Conservation (phyloP, 2,888 invertebrate species). For the Axea sp. region DNA sequence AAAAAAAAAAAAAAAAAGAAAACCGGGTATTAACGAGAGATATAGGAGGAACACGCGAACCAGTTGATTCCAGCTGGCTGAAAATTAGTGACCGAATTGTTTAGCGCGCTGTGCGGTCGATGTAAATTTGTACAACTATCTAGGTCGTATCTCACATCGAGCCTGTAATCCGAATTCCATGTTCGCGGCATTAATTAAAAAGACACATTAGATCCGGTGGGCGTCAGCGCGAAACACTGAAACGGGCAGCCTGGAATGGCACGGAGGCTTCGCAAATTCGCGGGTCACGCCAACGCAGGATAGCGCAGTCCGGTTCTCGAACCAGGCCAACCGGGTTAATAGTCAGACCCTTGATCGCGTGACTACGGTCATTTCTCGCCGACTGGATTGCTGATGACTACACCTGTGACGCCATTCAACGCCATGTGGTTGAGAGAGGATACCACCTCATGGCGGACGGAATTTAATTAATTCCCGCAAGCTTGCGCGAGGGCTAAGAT, state of each 20-base stretch:
- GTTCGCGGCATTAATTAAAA: conserved; percentile 52
- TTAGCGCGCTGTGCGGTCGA: conserved; percentile 32
- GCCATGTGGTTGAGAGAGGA: conserved; percentile 54
- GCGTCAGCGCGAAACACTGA: conserved; percentile 7
- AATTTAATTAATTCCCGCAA: conserved; percentile 63
- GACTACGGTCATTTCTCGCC: conserved; percentile 46
- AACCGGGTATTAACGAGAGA: too few relatives aligned
- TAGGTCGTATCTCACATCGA: conserved; percentile 36
- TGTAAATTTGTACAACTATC: conserved; percentile 47
- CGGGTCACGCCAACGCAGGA: conserved; percentile 18
- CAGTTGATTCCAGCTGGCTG: too few relatives aligned
- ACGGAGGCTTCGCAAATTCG: conserved; percentile 33
- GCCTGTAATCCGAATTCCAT: conserved; percentile 43
- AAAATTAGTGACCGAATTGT: conserved; percentile 31
- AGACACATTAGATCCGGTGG: conserved; percentile 52
- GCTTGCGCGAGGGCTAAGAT: conserved; percentile 29
- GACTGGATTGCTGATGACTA: conserved; percentile 40
- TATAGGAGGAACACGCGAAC: too few relatives aligned
- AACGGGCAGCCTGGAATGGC: conserved; percentile 7
- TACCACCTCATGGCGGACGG: conserved; percentile 39
- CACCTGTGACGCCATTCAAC: conserved; percentile 59
- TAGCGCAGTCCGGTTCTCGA: conserved; percentile 21
- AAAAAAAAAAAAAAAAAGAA: too few relatives aligned
- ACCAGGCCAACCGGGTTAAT: conserved; percentile 56
- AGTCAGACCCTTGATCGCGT: conserved; percentile 53